Conservation (phyloP, 2,113 vertebrate species). For the Prunella fulvescens region DNA sequence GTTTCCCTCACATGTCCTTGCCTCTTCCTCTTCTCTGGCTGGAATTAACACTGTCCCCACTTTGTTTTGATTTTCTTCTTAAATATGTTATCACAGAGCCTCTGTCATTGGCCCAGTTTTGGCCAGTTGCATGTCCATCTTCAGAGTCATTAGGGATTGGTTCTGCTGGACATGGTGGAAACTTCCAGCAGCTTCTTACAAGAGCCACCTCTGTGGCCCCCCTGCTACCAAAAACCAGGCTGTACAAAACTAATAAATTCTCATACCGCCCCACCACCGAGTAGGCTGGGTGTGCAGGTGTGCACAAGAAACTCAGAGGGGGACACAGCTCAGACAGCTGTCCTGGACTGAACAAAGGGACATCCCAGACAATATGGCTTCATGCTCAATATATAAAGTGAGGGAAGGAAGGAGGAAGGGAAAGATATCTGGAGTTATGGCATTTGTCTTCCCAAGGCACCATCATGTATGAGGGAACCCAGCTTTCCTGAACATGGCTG, state of each 20-base stretch:
- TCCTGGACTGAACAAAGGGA: not conserved
- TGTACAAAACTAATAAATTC: not conserved
- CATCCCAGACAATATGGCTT: not conserved
- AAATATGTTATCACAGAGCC: not conserved
- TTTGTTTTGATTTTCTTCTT: not conserved
- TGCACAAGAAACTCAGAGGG: not conserved
- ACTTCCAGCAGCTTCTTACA: not conserved
- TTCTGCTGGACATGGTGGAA: not conserved
- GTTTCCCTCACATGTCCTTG: not conserved
- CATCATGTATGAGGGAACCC: not conserved
- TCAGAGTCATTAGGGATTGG: not conserved
- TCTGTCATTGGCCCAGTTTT: not conserved
- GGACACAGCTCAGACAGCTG: not conserved
- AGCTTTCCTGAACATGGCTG: not conserved
- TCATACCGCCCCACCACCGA: fast-evolving
- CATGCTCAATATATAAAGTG: not conserved
- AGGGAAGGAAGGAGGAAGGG: not conserved
- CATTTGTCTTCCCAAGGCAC: not conserved
- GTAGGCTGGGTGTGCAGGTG: not conserved
- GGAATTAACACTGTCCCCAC: not conserved
- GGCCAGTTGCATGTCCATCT: not conserved
- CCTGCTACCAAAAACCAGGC: not conserved
- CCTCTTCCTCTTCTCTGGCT: not conserved
- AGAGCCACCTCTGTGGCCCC: not conserved
- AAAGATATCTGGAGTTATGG: not conserved